These are phyloP conservation scores for Choloepus hoffmanni DNA, from an alignment of 2,113 vertebrate genomes.

Conservation along the genomic window DNA sequence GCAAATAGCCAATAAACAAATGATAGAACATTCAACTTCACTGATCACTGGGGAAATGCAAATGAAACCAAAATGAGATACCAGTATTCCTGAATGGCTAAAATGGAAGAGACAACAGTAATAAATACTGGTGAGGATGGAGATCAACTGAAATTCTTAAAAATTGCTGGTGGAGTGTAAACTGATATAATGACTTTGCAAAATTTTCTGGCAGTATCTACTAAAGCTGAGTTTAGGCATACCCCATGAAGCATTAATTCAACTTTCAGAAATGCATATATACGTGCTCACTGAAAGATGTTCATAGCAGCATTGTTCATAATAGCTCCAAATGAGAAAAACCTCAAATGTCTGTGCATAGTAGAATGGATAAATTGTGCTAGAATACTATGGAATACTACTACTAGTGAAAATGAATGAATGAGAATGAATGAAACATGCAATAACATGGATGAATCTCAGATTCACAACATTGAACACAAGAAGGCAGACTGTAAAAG, in stretches of 20 bases:
- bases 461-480: not conserved
- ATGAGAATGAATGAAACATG: not conserved
- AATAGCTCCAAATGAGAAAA: not conserved
- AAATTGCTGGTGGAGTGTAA: not conserved
- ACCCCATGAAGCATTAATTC: not conserved
- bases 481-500: not conserved
- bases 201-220: not conserved
- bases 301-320: no score
- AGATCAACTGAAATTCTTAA: not conserved
- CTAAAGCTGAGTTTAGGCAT: not conserved
- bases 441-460: not conserved
- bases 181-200: not conserved
- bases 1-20: no score
- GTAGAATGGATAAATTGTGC: not conserved
- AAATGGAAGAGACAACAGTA: not conserved
- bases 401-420: not conserved
- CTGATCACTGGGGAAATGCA: not conserved
- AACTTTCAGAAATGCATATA: not conserved
- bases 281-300: not conserved
- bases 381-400: not conserved
- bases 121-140: not conserved
- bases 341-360: not conserved
- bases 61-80: conserved; percentile 8
- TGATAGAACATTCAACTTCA: no score
- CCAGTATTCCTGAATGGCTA: not conserved